Conservation (phyloP, 2,888 invertebrate genomes). For the Tyria jacobaeae region DNA sequence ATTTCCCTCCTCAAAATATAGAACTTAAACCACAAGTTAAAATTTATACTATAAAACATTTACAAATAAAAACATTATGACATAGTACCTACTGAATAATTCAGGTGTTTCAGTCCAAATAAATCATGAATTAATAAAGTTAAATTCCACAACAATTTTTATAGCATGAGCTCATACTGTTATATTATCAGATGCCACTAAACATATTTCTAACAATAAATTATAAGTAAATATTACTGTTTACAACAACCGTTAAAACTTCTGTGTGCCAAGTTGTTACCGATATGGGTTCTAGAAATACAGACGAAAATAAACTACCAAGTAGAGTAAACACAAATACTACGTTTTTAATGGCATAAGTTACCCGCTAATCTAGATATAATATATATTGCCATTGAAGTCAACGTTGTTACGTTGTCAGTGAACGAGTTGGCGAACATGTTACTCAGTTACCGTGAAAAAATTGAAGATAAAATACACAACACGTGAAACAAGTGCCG, state of each 20-base stretch:
- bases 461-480: constrained; percentile 5
- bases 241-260: constrained; percentile 40
- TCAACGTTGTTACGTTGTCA: constrained; percentile 18
- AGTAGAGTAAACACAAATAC: constrained; percentile 15
- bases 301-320: constrained; percentile 31
- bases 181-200: constrained; percentile 53
- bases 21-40: constrained; percentile 33
- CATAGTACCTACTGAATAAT: constrained; percentile 40
- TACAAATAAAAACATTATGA: constrained; percentile 39
- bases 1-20: constrained; percentile 38
- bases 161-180: constrained; percentile 48
- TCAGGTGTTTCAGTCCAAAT: constrained; percentile 54
- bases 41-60: constrained; percentile 43
- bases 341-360: background rate
- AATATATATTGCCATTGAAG: constrained; percentile 2
- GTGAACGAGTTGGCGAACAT: constrained; percentile 18
- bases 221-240: constrained; percentile 44
- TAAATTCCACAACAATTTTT: constrained; percentile 44
- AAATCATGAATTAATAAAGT: constrained; percentile 41
- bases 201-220: constrained; percentile 48
- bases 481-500: constrained; percentile 5
- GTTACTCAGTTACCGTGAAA: constrained; percentile 11
- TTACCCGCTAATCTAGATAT: background rate
- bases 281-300: constrained; percentile 38
- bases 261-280: constrained; percentile 45